Evolutionary conservation across 2,113 vertebrate genomes (phyloP).

Genomic region (Natator depressus): DNA sequence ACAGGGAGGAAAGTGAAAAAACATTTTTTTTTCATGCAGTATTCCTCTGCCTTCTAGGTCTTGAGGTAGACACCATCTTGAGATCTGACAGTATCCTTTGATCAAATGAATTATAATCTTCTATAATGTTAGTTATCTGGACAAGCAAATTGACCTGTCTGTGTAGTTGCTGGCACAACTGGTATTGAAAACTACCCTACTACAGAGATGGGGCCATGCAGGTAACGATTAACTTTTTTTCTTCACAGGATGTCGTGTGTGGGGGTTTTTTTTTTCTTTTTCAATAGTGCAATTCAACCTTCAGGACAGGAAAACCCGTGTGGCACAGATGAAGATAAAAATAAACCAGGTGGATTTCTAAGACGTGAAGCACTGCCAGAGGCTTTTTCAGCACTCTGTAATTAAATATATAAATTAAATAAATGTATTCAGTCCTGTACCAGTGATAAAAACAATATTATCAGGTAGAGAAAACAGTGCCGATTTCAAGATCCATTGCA

Average conservation of each 20-base stretch:
- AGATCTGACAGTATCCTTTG: too few species aligned
- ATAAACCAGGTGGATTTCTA: background rate
- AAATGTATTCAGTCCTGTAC: background rate
- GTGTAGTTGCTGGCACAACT: background rate
- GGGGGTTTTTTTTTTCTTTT: background rate
- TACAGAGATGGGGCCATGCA: background rate
- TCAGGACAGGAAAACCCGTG: background rate
- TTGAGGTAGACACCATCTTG: background rate
- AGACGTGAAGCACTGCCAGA: background rate
- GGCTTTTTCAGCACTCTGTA: background rate
- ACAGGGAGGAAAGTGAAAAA: background rate
- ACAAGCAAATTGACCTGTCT: background rate
- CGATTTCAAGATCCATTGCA: background rate
- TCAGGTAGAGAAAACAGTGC: background rate
- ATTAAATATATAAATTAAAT: background rate
- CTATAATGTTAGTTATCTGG: background rate
- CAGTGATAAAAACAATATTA: background rate
- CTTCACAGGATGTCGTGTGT: background rate
- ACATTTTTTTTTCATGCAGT: background rate
- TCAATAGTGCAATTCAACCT: background rate
- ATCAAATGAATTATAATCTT: background rate
- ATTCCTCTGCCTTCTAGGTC: background rate
- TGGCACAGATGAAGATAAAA: background rate
- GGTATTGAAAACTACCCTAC: background rate
- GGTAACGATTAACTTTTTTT: background rate